Percentiles rank a stretch among this genome's conserved stretches.
Evolutionary conservation across 2,888 invertebrate species (phyloP).

Genomic region (Ectemnius continuus): DNA sequence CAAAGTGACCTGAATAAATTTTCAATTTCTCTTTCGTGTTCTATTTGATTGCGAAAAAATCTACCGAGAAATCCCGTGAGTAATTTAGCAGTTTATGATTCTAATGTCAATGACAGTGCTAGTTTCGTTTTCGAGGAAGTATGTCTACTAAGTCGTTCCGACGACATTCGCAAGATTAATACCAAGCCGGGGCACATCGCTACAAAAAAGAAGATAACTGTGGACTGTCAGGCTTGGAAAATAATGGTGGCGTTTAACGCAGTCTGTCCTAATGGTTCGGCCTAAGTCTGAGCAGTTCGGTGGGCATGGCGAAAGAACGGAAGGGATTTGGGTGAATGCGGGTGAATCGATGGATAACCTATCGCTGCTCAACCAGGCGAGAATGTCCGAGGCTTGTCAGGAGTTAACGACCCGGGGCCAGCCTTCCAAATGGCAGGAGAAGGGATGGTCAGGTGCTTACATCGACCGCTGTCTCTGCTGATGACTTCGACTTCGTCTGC

Average conservation of each 20-base stretch:
- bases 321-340: conserved; percentile 57
- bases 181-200: no score
- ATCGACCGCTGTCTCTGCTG: conserved; percentile 18
- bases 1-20: no score
- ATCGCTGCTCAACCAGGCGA: conserved; percentile 17
- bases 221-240: conserved; percentile 9
- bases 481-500: conserved; percentile 20
- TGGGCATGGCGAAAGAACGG: conserved; percentile 37
- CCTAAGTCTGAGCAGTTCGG: conserved; percentile 51
- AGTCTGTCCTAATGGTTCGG: conserved; percentile 47
- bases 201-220: no score
- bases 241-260: conserved; percentile 51
- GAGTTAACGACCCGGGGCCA: conserved; percentile 43
- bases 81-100: neutral
- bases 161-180: no score
- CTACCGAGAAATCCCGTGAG: conserved; percentile 16
- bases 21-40: no score
- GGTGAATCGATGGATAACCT: conserved; percentile 52
- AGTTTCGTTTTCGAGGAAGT: no score
- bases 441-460: conserved; percentile 25
- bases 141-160: no score
- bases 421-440: neutral
- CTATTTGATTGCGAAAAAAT: no score
- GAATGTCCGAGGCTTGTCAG: conserved; percentile 42
- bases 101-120: no score